These are phyloP conservation scores for Apis cerana DNA, from an alignment of 1,140 invertebrate genomes.

Conservation along the genomic window DNA sequence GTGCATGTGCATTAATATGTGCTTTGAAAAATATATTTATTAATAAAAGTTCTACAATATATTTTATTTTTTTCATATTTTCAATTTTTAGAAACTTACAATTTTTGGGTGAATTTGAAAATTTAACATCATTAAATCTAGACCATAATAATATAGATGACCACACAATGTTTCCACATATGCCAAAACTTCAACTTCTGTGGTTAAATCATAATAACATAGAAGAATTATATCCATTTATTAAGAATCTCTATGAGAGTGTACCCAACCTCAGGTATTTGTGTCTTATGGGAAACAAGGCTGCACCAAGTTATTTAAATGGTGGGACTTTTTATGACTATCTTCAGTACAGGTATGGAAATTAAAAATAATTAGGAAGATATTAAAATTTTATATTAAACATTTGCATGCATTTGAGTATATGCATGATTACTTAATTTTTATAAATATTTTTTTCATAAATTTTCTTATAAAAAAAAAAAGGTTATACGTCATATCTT, in stretches of 20 bases:
- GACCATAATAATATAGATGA: conserved; percentile 88
- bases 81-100: conserved; percentile 85
- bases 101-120: conserved; percentile 85
- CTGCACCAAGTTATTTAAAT: conserved; percentile 88
- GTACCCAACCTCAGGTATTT: conserved; percentile 86
- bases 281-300: conserved; percentile 90
- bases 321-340: conserved; percentile 89
- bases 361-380: not conserved
- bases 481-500: conserved; percentile 87
- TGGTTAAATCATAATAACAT: conserved; percentile 91
- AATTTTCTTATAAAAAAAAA: conserved; percentile 15
- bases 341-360: conserved; percentile 87
- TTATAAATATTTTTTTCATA: conserved; percentile 6
- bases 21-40: not conserved
- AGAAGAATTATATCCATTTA: conserved; percentile 86
- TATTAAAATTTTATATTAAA: not conserved
- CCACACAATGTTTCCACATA: conserved; percentile 84
- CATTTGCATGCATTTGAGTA: not conserved
- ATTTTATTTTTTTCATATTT: conserved; percentile 17
- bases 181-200: conserved; percentile 86
- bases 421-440: conserved; percentile 5
- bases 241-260: conserved; percentile 84
- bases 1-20: not conserved
- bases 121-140: conserved; percentile 87
- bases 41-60: not conserved